phyloP scores from a whole-genome alignment of 2,113 vertebrate genomes.

The Pyxicephalus adspersus region DNA sequence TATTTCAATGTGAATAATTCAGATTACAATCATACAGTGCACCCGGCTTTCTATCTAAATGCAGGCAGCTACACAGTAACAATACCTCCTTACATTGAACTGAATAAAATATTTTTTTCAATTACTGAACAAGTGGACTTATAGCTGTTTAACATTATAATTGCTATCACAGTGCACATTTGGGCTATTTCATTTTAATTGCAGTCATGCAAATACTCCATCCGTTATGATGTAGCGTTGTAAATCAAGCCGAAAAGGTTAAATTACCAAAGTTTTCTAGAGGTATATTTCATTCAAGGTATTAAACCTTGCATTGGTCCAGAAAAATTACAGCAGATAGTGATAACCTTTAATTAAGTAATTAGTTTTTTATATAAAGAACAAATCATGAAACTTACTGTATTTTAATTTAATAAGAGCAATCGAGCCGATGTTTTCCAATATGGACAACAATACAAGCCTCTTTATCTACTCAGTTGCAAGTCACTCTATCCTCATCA shows the following conservation, averaged over 20 bases:
- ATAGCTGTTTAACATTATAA: background rate
- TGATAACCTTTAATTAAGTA: background rate
- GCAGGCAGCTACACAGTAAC: background rate
- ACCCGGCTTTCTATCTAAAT: background rate
- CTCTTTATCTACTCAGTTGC: too few relatives aligned
- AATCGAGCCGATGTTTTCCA: too few relatives aligned
- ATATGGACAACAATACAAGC: too few relatives aligned
- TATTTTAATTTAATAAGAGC: too few relatives aligned
- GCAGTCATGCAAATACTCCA: background rate
- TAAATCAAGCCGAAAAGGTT: background rate
- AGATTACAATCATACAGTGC: background rate
- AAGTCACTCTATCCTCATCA: too few relatives aligned
- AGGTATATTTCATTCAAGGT: background rate
- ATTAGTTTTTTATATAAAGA: background rate
- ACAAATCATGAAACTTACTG: too few relatives aligned
- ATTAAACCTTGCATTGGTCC: background rate
- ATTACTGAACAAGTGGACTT: background rate
- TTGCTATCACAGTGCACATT: background rate
- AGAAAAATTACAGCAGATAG: background rate
- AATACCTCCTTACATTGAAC: background rate
- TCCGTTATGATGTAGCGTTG: background rate
- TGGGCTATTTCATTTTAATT: background rate
- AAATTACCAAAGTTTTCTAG: background rate
- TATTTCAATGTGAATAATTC: background rate
- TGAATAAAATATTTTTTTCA: slow-evolving; percentile 2